These are phyloP conservation scores for Leptosomus discolor DNA, from an alignment of 2,113 vertebrate genomes.

Conservation along the genomic window DNA sequence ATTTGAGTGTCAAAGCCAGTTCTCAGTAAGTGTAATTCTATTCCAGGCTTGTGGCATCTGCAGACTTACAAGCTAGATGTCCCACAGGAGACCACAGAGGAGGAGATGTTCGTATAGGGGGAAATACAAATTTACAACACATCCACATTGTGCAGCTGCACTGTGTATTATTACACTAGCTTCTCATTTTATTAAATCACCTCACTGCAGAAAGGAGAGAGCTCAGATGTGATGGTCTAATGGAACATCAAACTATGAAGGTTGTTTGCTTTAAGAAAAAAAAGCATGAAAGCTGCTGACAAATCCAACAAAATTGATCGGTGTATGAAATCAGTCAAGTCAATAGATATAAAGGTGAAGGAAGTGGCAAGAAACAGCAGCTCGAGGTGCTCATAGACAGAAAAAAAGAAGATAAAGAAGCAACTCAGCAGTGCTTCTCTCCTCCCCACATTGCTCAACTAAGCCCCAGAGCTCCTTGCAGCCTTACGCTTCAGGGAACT, in stretches of 20 bases:
- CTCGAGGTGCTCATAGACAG: not conserved
- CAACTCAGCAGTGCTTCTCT: not conserved
- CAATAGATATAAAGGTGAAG: slow-evolving; percentile 2
- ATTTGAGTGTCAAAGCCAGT: not conserved
- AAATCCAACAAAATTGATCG: not conserved
- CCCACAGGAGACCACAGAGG: not conserved
- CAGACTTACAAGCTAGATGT: not conserved
- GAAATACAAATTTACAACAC: not conserved
- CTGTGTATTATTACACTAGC: not conserved
- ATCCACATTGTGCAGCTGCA: slow-evolving; percentile 6
- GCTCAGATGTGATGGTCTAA: not conserved
- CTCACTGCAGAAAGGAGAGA: not conserved
- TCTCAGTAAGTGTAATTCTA: not conserved
- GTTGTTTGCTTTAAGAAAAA: not conserved
- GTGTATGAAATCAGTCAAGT: not conserved
- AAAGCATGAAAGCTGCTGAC: not conserved
- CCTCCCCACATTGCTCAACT: not conserved
- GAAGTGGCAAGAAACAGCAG: not conserved
- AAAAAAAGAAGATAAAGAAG: not conserved
- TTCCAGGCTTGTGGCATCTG: not conserved
- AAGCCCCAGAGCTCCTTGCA: not conserved
- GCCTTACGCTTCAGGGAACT: not conserved
- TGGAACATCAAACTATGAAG: not conserved
- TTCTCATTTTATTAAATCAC: slow-evolving; percentile 25
- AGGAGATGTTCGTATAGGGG: not conserved